phyloP scores from a whole-genome alignment of 2,797 vertebrate genomes.

The Spheniscus humboldti region DNA sequence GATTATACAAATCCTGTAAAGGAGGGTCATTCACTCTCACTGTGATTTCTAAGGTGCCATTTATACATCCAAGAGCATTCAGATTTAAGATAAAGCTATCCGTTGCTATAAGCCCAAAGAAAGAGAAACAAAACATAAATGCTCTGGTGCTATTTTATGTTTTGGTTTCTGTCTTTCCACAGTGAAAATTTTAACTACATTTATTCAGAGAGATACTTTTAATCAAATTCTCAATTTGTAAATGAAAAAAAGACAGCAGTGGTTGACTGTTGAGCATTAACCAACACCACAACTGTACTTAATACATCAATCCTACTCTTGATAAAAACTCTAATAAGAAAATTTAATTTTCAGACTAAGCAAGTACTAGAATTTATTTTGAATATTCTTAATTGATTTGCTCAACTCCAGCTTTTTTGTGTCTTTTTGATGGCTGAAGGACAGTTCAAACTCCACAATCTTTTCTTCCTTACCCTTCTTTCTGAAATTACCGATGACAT shows the following conservation, averaged over 20 bases:
- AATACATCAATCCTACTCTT: neutral
- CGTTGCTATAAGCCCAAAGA: neutral
- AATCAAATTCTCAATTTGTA: neutral
- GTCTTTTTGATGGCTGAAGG: neutral
- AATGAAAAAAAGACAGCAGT: neutral
- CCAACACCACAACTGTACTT: neutral
- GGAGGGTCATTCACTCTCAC: constrained; percentile 7
- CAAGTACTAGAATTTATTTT: neutral
- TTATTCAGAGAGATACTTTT: neutral
- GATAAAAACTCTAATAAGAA: neutral
- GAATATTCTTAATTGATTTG: neutral
- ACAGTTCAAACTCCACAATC: neutral
- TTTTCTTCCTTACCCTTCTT: neutral
- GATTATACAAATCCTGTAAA: constrained; percentile 27
- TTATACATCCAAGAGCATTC: neutral
- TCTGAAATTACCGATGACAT: neutral
- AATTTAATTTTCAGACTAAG: neutral
- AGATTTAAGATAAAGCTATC: neutral
- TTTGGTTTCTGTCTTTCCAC: neutral
- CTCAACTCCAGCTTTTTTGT: neutral
- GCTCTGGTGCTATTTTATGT: neutral
- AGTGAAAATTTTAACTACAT: neutral
- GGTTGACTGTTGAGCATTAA: neutral
- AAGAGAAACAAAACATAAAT: neutral
- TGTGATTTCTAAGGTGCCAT: constrained; percentile 7